Conservation (phyloP, 1,140 invertebrate species). For the Eciton burchellii region DNA sequence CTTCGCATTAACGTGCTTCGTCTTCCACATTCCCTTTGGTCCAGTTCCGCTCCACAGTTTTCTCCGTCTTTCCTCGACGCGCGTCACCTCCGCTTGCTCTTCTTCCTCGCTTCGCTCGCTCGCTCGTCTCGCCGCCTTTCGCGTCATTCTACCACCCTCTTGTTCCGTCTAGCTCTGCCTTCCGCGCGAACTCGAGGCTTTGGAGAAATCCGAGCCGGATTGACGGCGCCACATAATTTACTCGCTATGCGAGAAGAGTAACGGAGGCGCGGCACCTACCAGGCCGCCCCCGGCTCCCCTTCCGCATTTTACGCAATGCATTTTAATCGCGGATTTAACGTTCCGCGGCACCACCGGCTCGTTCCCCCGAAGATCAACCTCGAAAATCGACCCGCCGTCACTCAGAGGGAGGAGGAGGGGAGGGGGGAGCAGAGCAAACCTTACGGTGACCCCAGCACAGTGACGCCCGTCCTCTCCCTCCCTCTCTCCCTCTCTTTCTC, state of each 20-base stretch:
- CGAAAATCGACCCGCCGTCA: slow-evolving; percentile 31
- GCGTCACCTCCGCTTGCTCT: background rate
- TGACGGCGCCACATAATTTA: slow-evolving; percentile 63
- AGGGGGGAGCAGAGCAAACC: background rate
- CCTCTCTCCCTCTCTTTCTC: slow-evolving; percentile 7
- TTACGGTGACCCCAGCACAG: slow-evolving; percentile 12
- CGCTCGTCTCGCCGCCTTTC: slow-evolving; percentile 49
- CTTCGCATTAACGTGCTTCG: background rate
- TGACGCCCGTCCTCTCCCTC: background rate
- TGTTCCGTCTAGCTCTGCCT: slow-evolving; percentile 46
- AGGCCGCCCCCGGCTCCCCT: background rate
- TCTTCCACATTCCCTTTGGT: slow-evolving; percentile 20
- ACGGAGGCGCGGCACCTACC: background rate
- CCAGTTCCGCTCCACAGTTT: slow-evolving; percentile 4
- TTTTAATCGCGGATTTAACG: slow-evolving; percentile 75
- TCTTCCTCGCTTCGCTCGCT: slow-evolving; percentile 29
- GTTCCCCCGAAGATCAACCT: slow-evolving; percentile 62
- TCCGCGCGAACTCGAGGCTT: slow-evolving; percentile 44
- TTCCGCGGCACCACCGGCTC: slow-evolving; percentile 51
- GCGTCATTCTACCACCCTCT: slow-evolving; percentile 27
- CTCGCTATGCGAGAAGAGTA: slow-evolving; percentile 19
- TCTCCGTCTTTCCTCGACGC: background rate
- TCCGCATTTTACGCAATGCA: slow-evolving; percentile 74
- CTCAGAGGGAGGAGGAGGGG: slow-evolving; percentile 5
- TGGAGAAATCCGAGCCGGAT: slow-evolving; percentile 65